phyloP scores from a whole-genome alignment of 2,113 vertebrate genomes.

The Chloroceryle aenea region DNA sequence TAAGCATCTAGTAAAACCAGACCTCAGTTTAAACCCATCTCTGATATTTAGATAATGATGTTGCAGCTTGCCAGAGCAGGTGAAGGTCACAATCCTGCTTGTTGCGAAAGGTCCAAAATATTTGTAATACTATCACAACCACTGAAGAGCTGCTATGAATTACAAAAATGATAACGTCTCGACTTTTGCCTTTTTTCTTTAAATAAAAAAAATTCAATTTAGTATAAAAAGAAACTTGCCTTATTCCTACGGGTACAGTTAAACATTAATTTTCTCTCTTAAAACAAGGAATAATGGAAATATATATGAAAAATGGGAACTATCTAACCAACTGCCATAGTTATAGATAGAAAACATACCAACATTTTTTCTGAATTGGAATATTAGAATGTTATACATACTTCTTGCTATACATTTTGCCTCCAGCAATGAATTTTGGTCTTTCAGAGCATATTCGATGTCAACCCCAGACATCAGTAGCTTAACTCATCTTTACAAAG shows the following conservation, averaged over 20 bases:
- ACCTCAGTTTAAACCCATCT: slow-evolving; percentile 21
- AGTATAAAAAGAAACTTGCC: neutral
- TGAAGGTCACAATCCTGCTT: neutral
- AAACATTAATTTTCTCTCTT: neutral
- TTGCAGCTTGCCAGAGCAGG: slow-evolving; percentile 8
- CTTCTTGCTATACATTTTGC: no score
- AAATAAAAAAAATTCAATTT: neutral
- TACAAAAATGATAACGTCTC: neutral
- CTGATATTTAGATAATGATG: neutral
- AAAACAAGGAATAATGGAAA: neutral
- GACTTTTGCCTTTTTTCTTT: neutral
- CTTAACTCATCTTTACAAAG: neutral
- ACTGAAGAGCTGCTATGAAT: neutral
- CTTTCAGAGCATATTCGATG: neutral
- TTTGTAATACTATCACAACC: neutral
- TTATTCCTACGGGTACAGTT: neutral
- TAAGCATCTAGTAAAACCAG: slow-evolving; percentile 53
- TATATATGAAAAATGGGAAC: neutral
- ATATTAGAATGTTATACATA: neutral
- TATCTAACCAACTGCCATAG: neutral
- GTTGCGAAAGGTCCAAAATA: neutral
- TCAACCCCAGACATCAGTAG: neutral
- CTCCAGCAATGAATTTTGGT: neutral
- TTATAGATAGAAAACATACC: neutral
- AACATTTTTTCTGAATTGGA: neutral